These are phyloP conservation scores for Cochlearius cochlearius DNA, from an alignment of 2,113 vertebrate genomes.

Conservation along the genomic window DNA sequence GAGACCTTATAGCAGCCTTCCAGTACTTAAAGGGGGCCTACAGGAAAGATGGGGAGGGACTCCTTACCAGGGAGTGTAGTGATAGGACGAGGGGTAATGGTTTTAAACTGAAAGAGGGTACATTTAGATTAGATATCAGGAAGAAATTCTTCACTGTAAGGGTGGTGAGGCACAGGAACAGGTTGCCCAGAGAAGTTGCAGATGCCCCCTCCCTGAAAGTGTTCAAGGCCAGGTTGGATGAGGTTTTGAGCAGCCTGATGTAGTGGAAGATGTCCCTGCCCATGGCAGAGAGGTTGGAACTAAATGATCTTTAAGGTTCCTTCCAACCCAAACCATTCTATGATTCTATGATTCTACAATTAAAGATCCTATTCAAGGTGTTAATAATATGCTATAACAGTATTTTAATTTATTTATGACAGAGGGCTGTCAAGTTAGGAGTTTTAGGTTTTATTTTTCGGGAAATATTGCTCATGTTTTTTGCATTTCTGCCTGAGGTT, in stretches of 20 bases:
- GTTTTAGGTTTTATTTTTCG: background rate
- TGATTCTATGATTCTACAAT: background rate
- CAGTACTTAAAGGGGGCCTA: background rate
- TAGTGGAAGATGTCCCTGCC: background rate
- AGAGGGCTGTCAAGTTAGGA: background rate
- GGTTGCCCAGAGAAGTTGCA: background rate
- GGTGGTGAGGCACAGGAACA: background rate
- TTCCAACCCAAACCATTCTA: background rate
- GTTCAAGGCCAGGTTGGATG: background rate
- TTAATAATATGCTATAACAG: background rate
- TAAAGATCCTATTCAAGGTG: background rate
- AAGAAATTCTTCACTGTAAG: background rate
- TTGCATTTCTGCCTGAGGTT: background rate
- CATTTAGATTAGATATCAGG: background rate
- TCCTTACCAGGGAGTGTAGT: background rate
- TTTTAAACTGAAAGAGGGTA: background rate
- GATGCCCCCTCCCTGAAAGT: background rate
- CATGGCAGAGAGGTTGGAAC: rapidly evolving
- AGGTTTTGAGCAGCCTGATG: background rate
- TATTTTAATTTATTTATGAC: background rate
- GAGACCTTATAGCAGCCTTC: background rate
- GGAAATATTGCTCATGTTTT: background rate
- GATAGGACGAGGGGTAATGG: rapidly evolving
- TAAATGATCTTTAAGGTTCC: background rate
- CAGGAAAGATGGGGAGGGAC: background rate